Evolutionary conservation across 2,113 vertebrate genomes (phyloP), one percentile per base, ranked within the genome.

Genomic region (Nibea coibor): DNA sequence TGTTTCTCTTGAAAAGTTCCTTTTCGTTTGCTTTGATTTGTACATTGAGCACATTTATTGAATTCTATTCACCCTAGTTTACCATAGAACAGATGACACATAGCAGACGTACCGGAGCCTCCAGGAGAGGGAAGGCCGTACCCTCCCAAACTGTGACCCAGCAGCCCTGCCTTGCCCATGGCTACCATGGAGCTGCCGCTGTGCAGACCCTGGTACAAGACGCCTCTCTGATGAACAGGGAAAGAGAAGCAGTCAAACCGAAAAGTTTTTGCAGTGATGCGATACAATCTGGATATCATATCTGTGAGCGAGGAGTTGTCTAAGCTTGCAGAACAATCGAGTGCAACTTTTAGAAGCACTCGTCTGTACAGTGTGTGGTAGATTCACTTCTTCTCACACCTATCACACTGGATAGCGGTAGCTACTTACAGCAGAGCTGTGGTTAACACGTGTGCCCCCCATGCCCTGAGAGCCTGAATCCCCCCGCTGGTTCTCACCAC

Each of bases 181-280:
- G 94, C 8, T 3, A 96, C 88, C 81, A 94, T 88, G 3, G 96
- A 94, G 82, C 93, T 92, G 8, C 96, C 64, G 59, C 92, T 82
- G 88, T 97, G 96, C 80, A 97, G 91, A 19, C 95, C 76, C 11
- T 96, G 92, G 88, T 96, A 97, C 75, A 97, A 90, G 3, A 94
- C 79, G 12, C 89, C 93, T 76, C 96, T 95, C 97, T 97, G 93
- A 58, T 0, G 1, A 64, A 51, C 48, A 87, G 31, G 78, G 22
- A n/a, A 66, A 51, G 22, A 66, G 22, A 78, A 72, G 67, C 3
- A 63, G 42, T 9, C 35, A 39, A 39, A 56, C 24, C 15, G 28
- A 58, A 5, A 31, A 31, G 31, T 31, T 26, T 26, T 62, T 61
- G 19, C 10, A 28, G 14, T 26, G 39, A 65, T 17, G 50, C 2